Evolutionary conservation across 1,140 invertebrate species (phyloP).

Genomic region (Megathymus violae): DNA sequence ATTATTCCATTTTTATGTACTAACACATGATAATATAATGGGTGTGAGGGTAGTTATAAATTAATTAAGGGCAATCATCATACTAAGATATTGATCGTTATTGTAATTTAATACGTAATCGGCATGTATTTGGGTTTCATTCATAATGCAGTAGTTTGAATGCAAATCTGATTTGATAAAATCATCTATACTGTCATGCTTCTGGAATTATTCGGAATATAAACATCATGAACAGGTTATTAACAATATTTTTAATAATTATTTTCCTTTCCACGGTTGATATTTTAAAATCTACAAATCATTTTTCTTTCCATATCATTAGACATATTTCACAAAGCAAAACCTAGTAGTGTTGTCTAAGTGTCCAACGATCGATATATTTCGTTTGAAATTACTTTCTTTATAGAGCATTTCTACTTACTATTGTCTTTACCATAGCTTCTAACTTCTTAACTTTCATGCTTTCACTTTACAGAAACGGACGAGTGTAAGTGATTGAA

Average conservation of each 20-base stretch:
- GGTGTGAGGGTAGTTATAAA: background rate
- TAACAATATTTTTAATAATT: background rate
- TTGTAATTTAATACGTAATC: conserved; percentile 6
- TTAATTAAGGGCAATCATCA: background rate
- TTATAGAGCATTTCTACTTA: background rate
- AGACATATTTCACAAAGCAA: background rate
- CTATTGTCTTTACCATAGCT: conserved; percentile 43
- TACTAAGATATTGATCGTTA: background rate
- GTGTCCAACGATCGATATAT: background rate
- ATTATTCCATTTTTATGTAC: background rate
- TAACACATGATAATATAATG: conserved; percentile 4
- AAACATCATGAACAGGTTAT: background rate
- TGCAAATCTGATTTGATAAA: no score
- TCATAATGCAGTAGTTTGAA: background rate
- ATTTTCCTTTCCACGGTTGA: no score
- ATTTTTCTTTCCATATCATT: background rate
- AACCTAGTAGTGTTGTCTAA: background rate
- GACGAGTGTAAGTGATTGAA: conserved; percentile 80
- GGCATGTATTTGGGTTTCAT: conserved; percentile 15
- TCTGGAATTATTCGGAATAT: background rate
- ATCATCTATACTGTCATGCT: background rate
- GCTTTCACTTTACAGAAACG: conserved; percentile 82
- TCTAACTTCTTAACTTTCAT: conserved; percentile 77
- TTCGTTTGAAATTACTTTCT: background rate
- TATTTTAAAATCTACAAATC: background rate